Percentiles rank a stretch among this genome's conserved stretches.
Conservation (phyloP, 2,797 vertebrate species). For the Sebastolobus altivelis region DNA sequence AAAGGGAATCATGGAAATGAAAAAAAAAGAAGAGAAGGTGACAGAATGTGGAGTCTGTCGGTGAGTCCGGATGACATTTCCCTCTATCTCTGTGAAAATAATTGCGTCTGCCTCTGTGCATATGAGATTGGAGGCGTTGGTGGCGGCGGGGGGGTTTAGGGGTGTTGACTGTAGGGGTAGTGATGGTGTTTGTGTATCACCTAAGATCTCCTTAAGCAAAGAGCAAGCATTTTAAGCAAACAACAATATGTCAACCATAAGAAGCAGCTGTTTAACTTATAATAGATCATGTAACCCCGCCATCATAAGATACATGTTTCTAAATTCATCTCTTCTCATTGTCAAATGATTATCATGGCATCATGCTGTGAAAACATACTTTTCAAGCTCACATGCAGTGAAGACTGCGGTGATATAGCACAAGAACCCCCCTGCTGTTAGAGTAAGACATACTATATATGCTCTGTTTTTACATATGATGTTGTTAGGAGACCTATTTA, state of each 20-base stretch:
- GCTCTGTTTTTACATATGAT: not conserved
- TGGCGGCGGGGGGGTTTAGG: not conserved
- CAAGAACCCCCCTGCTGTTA: not conserved
- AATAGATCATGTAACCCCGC: not conserved
- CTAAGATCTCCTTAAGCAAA: slow-evolving; percentile 24
- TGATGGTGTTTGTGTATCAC: not conserved
- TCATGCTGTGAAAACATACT: slow-evolving; percentile 25
- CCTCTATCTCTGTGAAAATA: slow-evolving; percentile 57
- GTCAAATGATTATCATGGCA: slow-evolving; percentile 17
- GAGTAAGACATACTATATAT: not conserved
- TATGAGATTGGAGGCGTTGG: slow-evolving; percentile 37
- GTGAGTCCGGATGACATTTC: slow-evolving; percentile 71
- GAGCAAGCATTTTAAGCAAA: slow-evolving; percentile 21
- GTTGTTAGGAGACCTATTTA: not conserved
- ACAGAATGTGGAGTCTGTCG: slow-evolving; percentile 57
- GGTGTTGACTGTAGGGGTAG: slow-evolving; percentile 24
- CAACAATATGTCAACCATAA: not conserved
- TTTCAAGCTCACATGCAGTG: slow-evolving; percentile 3
- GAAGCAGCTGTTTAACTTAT: slow-evolving; percentile 18
- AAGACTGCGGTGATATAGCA: not conserved
- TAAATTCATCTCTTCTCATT: slow-evolving; percentile 26
- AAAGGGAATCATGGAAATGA: slow-evolving; percentile 65
- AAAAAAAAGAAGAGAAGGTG: slow-evolving; percentile 53
- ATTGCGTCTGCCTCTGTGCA: slow-evolving; percentile 58
- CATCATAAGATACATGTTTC: slow-evolving; percentile 8